Conservation (phyloP, 2,797 vertebrate species). For the Iguana delicatissima region DNA sequence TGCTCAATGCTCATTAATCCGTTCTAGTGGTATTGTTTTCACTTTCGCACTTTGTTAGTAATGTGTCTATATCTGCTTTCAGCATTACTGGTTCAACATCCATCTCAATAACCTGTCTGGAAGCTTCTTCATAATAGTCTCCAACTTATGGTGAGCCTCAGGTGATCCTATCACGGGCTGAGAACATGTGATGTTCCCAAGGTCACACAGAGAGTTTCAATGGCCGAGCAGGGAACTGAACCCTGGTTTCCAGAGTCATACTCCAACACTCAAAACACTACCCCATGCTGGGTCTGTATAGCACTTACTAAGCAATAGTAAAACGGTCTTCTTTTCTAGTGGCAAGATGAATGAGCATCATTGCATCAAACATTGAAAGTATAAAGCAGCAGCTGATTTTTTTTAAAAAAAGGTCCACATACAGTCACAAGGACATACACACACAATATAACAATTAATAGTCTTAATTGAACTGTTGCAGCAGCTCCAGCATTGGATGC, state of each 20-base stretch:
- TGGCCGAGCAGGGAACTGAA: too few species aligned
- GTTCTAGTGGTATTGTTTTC: neutral
- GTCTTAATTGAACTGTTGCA: neutral
- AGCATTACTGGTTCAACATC: neutral
- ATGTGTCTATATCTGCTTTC: neutral
- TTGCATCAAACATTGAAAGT: neutral
- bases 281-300: neutral
- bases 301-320: neutral
- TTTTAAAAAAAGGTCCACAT: neutral
- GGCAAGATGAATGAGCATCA: neutral
- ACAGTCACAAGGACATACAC: too few species aligned
- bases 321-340: neutral
- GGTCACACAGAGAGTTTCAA: too few species aligned
- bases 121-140: neutral
- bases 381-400: neutral
- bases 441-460: neutral
- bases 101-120: neutral
- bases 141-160: too few species aligned
- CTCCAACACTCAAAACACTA: too few species aligned
- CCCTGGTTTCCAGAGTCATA: too few species aligned
- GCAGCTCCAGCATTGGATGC: neutral
- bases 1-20: neutral
- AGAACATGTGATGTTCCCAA: too few species aligned
- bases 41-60: neutral
- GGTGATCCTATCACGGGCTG: too few species aligned